Percentiles rank a stretch among this genome's conserved stretches.
These are phyloP conservation scores for Hirtodrosophila trivittata DNA, from an alignment of 2,888 invertebrate genomes.

Conservation along the genomic window DNA sequence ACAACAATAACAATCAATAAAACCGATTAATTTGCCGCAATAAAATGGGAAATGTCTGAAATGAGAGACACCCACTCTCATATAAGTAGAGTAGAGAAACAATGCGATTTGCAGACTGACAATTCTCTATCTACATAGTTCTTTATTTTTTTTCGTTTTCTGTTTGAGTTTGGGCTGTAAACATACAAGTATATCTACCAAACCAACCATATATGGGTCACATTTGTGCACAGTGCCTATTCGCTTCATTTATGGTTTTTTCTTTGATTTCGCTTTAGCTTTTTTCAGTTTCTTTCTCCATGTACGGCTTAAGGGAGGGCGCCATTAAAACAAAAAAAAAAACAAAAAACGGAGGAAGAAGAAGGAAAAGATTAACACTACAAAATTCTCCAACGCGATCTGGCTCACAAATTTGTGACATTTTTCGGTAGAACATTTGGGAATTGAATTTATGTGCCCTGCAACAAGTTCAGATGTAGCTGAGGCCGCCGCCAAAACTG, in stretches of 20 bases:
- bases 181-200: slow-evolving; percentile 5
- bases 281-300: too few species aligned
- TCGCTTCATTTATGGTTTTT: not conserved
- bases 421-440: not conserved
- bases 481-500: too few species aligned
- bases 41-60: slow-evolving; percentile 29
- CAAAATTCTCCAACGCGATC: not conserved
- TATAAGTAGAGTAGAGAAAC: not conserved
- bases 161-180: slow-evolving; percentile 14
- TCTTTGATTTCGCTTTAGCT: too few species aligned
- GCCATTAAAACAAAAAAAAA: too few species aligned
- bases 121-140: slow-evolving; percentile 4
- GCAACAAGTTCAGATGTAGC: slow-evolving; percentile 56
- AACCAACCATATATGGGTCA: slow-evolving; percentile 48
- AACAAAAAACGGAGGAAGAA: not conserved
- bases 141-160: not conserved
- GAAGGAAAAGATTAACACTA: not conserved
- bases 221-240: slow-evolving; percentile 6
- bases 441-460: slow-evolving; percentile 34
- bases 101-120: slow-evolving; percentile 6
- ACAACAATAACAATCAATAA: slow-evolving; percentile 56
- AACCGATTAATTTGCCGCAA: slow-evolving; percentile 60
- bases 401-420: slow-evolving; percentile 1
- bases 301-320: too few species aligned
- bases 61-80: slow-evolving; percentile 18